Evolutionary conservation across 2,113 vertebrate genomes (phyloP).

Genomic region (Numenius arquata): DNA sequence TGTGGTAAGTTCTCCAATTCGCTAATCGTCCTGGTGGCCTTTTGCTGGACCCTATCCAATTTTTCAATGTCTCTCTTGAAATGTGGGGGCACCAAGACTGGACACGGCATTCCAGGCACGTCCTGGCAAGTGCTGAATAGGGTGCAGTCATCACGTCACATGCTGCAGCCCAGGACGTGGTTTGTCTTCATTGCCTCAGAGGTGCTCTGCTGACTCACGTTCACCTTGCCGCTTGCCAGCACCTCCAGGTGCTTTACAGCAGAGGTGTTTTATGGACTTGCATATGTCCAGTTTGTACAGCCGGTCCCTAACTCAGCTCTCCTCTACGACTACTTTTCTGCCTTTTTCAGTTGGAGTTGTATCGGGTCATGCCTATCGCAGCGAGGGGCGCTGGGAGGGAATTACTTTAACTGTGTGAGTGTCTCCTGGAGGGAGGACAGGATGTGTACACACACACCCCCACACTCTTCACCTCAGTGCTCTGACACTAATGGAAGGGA

Average conservation of each 20-base stretch:
- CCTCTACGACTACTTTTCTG: neutral
- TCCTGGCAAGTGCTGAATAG: neutral
- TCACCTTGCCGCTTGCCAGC: neutral
- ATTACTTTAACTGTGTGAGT: neutral
- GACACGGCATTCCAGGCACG: neutral
- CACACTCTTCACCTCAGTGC: neutral
- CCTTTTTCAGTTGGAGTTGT: neutral
- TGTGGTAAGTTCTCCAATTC: neutral
- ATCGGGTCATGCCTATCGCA: neutral
- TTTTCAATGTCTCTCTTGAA: neutral
- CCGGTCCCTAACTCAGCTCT: neutral
- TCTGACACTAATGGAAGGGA: neutral
- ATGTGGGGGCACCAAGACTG: neutral
- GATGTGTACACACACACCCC: neutral
- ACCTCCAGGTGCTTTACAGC: neutral
- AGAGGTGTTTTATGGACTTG: neutral
- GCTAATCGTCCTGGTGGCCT: neutral
- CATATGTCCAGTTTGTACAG: neutral
- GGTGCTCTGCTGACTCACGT: neutral
- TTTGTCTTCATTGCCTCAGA: neutral
- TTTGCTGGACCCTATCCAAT: neutral
- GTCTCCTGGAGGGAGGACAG: neutral
- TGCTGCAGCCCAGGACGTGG: neutral
- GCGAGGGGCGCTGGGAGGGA: neutral
- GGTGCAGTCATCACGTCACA: neutral